Evolutionary conservation across 2,113 vertebrate genomes (phyloP).

Genomic region (Boulengeromyrus knoepffleri): DNA sequence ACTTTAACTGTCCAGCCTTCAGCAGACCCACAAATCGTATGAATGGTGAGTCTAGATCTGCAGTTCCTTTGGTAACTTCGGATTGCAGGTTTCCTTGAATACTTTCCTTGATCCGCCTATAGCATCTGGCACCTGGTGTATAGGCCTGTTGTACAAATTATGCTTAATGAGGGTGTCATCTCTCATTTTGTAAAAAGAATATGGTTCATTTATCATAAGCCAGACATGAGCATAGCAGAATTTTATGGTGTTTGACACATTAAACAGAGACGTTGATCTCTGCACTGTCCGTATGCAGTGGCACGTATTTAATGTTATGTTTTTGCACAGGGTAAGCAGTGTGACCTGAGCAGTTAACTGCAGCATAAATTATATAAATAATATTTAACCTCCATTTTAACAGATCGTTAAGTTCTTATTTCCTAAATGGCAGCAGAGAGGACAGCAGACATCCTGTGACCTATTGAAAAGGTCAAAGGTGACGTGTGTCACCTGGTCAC

Average conservation of each 20-base stretch:
- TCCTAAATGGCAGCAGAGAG: neutral
- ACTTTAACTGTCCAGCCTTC: neutral
- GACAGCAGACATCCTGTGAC: neutral
- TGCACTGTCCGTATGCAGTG: neutral
- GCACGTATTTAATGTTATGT: neutral
- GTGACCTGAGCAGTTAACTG: neutral
- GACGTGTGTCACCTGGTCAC: neutral
- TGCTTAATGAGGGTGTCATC: neutral
- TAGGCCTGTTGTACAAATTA: neutral
- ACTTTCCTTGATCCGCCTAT: neutral
- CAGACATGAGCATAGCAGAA: neutral
- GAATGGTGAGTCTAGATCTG: neutral
- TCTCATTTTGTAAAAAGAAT: neutral
- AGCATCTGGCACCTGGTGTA: neutral
- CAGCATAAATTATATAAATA: neutral
- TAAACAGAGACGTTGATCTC: neutral
- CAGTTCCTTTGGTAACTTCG: neutral
- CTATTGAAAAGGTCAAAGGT: neutral
- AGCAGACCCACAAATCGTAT: neutral
- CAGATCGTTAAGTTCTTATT: neutral
- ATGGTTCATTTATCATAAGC: neutral
- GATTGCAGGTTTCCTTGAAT: neutral
- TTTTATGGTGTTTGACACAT: neutral
- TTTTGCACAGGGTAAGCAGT: neutral
- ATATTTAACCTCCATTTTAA: neutral